These are phyloP conservation scores for Deilephila porcellus DNA, from an alignment of 2,888 invertebrate genomes.

Conservation along the genomic window DNA sequence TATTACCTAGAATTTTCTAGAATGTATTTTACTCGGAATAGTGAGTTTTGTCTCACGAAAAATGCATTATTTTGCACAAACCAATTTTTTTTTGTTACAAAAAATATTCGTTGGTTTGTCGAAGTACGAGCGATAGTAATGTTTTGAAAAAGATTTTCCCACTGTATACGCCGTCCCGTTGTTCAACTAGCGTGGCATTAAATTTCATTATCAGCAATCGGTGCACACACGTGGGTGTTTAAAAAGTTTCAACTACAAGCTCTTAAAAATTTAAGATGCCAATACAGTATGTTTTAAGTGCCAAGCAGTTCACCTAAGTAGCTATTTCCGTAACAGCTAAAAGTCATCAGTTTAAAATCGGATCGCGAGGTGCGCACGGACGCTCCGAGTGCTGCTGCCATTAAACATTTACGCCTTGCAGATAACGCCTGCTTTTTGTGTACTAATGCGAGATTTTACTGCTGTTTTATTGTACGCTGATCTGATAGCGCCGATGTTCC, in stretches of 20 bases:
- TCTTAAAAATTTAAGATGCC: constrained; percentile 43
- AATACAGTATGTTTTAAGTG: constrained; percentile 65
- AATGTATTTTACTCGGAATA: not conserved
- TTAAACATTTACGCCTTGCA: constrained; percentile 78
- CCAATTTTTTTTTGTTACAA: not conserved
- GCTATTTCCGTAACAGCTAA: constrained; percentile 75
- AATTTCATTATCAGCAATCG: constrained; percentile 15
- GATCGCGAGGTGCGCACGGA: constrained; percentile 66
- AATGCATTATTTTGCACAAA: not conserved
- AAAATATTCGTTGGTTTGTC: not conserved
- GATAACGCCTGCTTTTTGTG: constrained; percentile 78
- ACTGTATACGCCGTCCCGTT: not conserved
- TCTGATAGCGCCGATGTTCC: constrained; percentile 64
- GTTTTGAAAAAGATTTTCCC: not conserved
- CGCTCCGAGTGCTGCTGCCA: constrained; percentile 64
- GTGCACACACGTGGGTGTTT: not conserved
- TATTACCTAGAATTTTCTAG: constrained; percentile 6
- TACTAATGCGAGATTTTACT: constrained; percentile 73
- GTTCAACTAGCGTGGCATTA: not conserved
- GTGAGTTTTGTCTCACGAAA: not conserved
- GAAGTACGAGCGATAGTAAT: not conserved
- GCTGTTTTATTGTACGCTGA: constrained; percentile 74
- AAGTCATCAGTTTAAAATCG: constrained; percentile 81
- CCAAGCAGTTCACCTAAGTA: constrained; percentile 67
- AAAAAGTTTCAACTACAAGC: constrained; percentile 39